A percentile compares a stretch with the other conserved stretches of the same genome.
Conservation (phyloP, 2,113 vertebrate genomes). For the Crotalus horridus region DNA sequence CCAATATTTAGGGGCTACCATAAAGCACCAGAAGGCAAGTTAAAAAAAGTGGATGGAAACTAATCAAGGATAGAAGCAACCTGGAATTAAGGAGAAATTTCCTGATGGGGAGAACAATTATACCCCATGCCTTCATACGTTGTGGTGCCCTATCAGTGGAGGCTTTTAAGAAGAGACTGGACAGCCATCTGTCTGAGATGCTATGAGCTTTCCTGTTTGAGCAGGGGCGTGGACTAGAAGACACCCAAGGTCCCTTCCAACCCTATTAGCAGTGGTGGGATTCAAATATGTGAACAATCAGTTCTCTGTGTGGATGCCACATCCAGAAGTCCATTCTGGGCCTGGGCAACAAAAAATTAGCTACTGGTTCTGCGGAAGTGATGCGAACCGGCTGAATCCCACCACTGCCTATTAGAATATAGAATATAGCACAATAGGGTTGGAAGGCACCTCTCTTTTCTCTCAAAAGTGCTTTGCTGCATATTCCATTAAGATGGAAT, state of each 20-base stretch:
- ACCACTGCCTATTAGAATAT: not conserved
- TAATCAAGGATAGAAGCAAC: not conserved
- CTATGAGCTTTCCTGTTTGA: not conserved
- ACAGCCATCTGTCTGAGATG: not conserved
- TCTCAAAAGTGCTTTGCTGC: not conserved
- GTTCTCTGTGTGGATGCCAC: too few relatives aligned
- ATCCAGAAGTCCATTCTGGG: too few relatives aligned
- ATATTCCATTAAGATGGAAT: not conserved
- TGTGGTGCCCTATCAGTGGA: not conserved
- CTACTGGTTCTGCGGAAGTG: too few relatives aligned
- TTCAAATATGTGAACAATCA: too few relatives aligned
- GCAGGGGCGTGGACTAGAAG: not conserved
- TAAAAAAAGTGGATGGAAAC: not conserved
- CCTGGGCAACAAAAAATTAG: too few relatives aligned
- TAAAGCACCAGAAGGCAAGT: not conserved
- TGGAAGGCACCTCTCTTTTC: not conserved
- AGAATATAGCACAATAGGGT: not conserved
- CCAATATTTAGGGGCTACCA: not conserved
- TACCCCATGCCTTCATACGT: not conserved
- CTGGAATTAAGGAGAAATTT: not conserved
- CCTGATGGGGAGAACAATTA: not conserved
- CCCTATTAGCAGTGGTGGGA: not conserved
- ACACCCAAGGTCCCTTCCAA: not conserved
- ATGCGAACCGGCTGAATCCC: too few relatives aligned
- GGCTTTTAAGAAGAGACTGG: not conserved